A percentile compares a stretch with the other conserved stretches of the same genome.
Conservation (phyloP, 2,888 invertebrate species). For the Lymantria monacha region DNA sequence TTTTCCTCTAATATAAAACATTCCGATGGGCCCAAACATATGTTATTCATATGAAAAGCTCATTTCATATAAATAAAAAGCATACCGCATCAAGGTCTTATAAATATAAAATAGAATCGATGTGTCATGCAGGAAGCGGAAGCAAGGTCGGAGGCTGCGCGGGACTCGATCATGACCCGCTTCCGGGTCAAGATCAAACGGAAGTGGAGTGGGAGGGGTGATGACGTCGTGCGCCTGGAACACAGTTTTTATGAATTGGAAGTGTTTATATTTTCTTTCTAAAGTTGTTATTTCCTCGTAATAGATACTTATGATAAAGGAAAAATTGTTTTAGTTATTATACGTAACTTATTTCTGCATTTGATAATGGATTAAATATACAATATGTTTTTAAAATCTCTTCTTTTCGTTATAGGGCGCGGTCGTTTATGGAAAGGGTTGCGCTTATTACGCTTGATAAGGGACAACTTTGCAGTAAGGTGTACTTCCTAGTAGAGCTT, state of each 20-base stretch:
- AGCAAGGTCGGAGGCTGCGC: slow-evolving; percentile 57
- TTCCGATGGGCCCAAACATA: neutral
- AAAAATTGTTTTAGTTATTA: too few relatives aligned
- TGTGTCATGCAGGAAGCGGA: slow-evolving; percentile 17
- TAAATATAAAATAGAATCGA: slow-evolving; percentile 20
- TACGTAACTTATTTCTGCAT: too few relatives aligned
- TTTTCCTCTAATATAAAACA: too few relatives aligned
- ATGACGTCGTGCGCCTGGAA: slow-evolving; percentile 41
- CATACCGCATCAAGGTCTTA: slow-evolving; percentile 18
- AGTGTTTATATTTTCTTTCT: neutral
- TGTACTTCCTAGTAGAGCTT: too few relatives aligned
- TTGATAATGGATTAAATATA: too few relatives aligned
- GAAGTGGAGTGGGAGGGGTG: slow-evolving; percentile 15
- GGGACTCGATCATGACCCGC: slow-evolving; percentile 61
- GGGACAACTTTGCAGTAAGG: too few relatives aligned
- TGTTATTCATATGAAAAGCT: slow-evolving; percentile 11
- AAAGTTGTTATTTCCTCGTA: neutral
- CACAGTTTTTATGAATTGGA: slow-evolving; percentile 2
- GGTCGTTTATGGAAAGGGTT: too few relatives aligned
- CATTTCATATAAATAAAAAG: neutral
- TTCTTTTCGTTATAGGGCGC: too few relatives aligned
- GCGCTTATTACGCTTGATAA: too few relatives aligned
- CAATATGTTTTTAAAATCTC: too few relatives aligned
- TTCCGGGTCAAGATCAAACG: slow-evolving; percentile 65
- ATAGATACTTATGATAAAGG: too few relatives aligned